Evolutionary conservation across 1,140 invertebrate species (phyloP).

Genomic region (Drosophila insularis): DNA sequence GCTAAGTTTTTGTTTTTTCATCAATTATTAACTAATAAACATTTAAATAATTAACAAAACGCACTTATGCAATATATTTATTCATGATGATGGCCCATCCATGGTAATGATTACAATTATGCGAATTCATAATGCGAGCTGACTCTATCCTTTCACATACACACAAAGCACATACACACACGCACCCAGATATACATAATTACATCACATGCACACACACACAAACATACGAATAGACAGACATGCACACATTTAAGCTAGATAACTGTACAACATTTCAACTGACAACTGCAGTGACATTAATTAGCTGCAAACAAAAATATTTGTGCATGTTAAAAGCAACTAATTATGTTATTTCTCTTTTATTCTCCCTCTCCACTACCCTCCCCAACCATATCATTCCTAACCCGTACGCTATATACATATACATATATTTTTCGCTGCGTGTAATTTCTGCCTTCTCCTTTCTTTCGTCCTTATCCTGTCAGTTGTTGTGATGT

Average conservation of each 20-base stretch:
- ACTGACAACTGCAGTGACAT: constrained; percentile 69
- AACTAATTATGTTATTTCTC: constrained; percentile 58
- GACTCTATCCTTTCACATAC: constrained; percentile 12
- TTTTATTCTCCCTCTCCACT: constrained; percentile 6
- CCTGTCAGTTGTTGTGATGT: constrained; percentile 42
- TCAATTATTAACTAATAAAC: constrained; percentile 49
- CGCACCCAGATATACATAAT: constrained; percentile 27
- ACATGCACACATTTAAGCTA: constrained; percentile 21
- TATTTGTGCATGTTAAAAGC: constrained; percentile 68
- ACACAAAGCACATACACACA: constrained; percentile 17
- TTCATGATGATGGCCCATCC: constrained; percentile 43
- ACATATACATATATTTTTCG: neutral
- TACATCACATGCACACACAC: constrained; percentile 21
- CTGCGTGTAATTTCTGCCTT: constrained; percentile 3
- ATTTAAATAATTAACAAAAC: constrained; percentile 76
- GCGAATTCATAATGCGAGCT: constrained; percentile 52
- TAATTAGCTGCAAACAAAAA: constrained; percentile 57
- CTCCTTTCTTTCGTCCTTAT: constrained; percentile 10
- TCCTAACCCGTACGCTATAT: neutral
- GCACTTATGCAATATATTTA: constrained; percentile 70
- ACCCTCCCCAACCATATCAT: neutral
- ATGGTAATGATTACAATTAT: constrained; percentile 50
- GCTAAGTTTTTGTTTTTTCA: constrained; percentile 13
- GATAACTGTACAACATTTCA: constrained; percentile 50
- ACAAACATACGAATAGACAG: neutral